Percentiles rank a stretch among this genome's conserved stretches.
phyloP scores from a whole-genome alignment of 2,113 vertebrate genomes.

The Tonatia bakeri region DNA sequence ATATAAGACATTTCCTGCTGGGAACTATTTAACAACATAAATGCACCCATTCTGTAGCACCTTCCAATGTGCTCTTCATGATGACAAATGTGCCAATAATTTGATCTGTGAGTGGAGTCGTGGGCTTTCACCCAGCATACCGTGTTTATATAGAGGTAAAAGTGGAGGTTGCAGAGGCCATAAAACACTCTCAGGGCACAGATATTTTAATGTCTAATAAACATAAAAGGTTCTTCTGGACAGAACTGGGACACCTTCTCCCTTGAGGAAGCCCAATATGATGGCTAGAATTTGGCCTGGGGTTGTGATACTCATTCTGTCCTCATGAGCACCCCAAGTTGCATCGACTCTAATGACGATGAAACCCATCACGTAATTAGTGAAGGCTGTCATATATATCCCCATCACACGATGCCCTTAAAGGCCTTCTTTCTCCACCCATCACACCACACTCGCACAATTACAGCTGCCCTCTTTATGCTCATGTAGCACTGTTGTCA shows the following conservation, averaged over 20 bases:
- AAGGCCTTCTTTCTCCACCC: neutral
- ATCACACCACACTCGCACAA: neutral
- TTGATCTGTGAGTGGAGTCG: neutral
- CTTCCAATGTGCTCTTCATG: neutral
- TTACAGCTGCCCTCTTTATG: neutral
- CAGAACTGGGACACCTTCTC: neutral
- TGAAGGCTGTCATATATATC: neutral
- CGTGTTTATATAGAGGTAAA: neutral
- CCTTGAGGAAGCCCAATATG: neutral
- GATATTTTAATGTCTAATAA: slow-evolving; percentile 10
- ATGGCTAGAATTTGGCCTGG: neutral
- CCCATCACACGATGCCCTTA: neutral
- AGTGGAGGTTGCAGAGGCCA: neutral
- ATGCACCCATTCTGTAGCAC: neutral
- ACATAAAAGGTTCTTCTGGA: neutral
- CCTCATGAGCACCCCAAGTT: neutral
- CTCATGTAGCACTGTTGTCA: neutral
- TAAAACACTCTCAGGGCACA: neutral
- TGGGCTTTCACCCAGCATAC: neutral
- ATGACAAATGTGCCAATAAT: neutral
- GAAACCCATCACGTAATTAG: neutral
- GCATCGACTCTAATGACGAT: neutral
- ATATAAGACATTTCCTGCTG: neutral
- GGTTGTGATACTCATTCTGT: neutral
- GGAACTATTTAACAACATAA: neutral